These are phyloP conservation scores for Pocota personata DNA, from an alignment of 2,888 invertebrate genomes.

Conservation along the genomic window DNA sequence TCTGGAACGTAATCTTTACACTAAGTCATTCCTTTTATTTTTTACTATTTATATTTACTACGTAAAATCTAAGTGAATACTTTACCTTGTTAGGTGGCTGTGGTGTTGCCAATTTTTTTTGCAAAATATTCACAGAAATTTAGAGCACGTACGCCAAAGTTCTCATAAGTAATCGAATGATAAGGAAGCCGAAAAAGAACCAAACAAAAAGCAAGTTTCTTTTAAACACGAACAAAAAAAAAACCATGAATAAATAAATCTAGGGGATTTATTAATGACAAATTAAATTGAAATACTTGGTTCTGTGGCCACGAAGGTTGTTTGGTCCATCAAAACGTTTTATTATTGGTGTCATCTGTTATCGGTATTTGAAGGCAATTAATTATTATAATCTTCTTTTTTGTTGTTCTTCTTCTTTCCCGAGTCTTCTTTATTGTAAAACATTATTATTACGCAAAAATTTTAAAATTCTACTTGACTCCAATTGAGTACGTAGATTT, in stretches of 20 bases:
- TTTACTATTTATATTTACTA: too few relatives aligned
- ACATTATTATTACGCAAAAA: slow-evolving; percentile 1
- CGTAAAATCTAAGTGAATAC: neutral
- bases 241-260: neutral
- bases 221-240: neutral
- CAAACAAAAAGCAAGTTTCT: neutral
- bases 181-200: neutral
- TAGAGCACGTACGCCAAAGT: slow-evolving; percentile 19
- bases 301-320: slow-evolving; percentile 2
- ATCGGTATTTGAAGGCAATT: neutral
- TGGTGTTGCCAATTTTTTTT: neutral
- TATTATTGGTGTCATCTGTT: slow-evolving; percentile 37
- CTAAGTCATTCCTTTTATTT: too few relatives aligned
- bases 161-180: neutral
- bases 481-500: neutral
- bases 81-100: neutral
- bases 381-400: neutral
- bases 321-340: slow-evolving; percentile 18
- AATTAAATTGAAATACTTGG: slow-evolving; percentile 2
- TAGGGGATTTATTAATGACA: neutral
- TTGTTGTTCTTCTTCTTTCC: neutral
- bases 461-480: neutral
- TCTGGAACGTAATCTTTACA: neutral
- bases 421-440: neutral
- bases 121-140: neutral